Evolutionary conservation across 37 sponge, comb jelly and placozoan genomes (phyloP), one percentile per base, ranked within the genome.

Genomic region (Cliona cf. orientalis): DNA sequence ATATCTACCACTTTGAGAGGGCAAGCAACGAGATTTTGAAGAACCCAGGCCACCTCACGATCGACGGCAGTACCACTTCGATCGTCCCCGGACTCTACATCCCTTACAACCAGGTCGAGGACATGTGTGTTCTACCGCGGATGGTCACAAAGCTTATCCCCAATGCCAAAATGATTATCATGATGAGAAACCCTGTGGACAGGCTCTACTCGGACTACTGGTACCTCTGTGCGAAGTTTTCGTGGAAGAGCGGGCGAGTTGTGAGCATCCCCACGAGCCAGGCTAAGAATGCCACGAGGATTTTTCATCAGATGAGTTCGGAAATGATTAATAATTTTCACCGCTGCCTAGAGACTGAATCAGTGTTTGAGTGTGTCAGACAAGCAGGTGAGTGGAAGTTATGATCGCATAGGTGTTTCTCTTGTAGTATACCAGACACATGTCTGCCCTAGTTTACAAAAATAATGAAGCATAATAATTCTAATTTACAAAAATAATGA

Each of bases 191-290:
- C 46, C 85, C 85, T 11, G 53, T 75, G 0, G 46, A 75, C 14
- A 42, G 76, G 31, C 70, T 76, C 42, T 84, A 46, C 36, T 84
- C 85, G 22, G 85, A 76, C 66, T 84, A 42, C 23, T 39, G 58
- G 56, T 84, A 75, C 60, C 76, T 75, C 3, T 56, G 65, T 38
- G 63, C 74, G 0, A 63, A 64, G 29, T 31, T 25, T 14, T 61
- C 34, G 46, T 26, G 35, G 55, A 34, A 2, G 57, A 31, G 34
- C 12, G 32, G 32, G 21, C 38, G 74, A 14, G 28, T 17, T 33
- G 21, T 74, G 0, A 46, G 1, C 1, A 14, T 74, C 1, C 74
- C 74, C 2, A 36, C 49, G 37, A 21, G 5, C 32, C 34, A 56
- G 2, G 1, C 14, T 21, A 49, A 56, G 39, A 46, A 74, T 74